A percentile compares a stretch with the other conserved stretches of the same genome.
Conservation (phyloP, 2,888 invertebrate species). For the Cerastis leucographa region DNA sequence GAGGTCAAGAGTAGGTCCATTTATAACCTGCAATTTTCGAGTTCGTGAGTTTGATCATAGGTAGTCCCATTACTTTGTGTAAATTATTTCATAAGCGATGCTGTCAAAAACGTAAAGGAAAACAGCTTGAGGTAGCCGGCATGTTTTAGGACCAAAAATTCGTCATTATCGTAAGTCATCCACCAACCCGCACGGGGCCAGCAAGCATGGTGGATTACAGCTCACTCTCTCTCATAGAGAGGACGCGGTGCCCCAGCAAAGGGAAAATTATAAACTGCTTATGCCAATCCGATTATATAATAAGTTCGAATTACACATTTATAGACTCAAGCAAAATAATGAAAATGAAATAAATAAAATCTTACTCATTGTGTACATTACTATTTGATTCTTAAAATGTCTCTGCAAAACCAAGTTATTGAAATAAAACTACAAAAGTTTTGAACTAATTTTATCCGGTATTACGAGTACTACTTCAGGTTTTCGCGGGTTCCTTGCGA, state of each 20-base stretch:
- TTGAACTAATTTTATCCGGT: constrained; percentile 18
- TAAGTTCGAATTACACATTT: background rate
- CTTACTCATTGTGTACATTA: background rate
- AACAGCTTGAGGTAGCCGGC: background rate
- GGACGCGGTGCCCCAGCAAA: background rate
- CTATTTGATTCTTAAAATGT: background rate
- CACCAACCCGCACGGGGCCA: too few species aligned
- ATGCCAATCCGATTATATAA: background rate
- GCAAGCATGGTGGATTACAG: too few species aligned
- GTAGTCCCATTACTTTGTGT: background rate
- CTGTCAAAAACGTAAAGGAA: background rate
- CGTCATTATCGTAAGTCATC: too few species aligned
- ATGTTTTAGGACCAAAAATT: background rate
- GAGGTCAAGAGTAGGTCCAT: too few species aligned
- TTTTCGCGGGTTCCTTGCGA: constrained; percentile 13
- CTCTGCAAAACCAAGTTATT: constrained; percentile 2
- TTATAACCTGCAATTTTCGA: background rate
- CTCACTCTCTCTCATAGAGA: background rate
- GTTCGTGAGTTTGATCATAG: background rate
- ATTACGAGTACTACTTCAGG: constrained; percentile 12
- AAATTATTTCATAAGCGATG: background rate
- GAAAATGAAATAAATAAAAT: background rate
- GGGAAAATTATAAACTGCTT: background rate
- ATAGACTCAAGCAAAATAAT: background rate
- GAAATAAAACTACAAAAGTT: constrained; percentile 43